Evolutionary conservation across 2,797 vertebrate species (phyloP).

Genomic region (Hemitrygon akajei): DNA sequence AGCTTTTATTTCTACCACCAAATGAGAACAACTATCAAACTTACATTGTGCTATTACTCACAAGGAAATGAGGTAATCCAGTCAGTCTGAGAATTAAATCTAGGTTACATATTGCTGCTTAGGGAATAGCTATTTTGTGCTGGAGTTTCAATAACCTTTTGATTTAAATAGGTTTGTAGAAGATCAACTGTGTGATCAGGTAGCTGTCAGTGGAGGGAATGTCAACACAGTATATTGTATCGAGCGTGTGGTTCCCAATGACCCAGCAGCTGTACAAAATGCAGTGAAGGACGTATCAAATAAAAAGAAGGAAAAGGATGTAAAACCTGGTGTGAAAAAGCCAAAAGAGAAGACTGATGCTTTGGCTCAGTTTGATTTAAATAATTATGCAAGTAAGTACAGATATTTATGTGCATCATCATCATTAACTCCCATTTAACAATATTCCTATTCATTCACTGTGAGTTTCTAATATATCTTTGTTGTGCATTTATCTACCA

Average conservation of each 20-base stretch:
- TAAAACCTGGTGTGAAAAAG: conserved; percentile 62
- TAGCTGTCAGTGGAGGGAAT: conserved; percentile 49
- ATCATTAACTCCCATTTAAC: background rate
- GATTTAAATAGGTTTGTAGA: conserved; percentile 66
- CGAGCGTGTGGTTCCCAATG: conserved; percentile 60
- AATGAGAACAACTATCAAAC: background rate
- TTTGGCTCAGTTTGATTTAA: conserved; percentile 78
- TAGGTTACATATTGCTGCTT: background rate
- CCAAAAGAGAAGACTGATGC: conserved; percentile 66
- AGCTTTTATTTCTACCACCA: background rate
- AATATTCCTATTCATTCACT: background rate
- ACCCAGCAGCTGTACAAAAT: conserved; percentile 55
- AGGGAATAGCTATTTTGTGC: background rate
- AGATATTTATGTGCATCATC: background rate
- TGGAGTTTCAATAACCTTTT: background rate
- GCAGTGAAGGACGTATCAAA: conserved; percentile 53
- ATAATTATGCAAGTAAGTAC: conserved; percentile 76
- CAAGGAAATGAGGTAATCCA: background rate
- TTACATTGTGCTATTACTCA: background rate
- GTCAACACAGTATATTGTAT: conserved; percentile 62
- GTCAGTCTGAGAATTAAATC: background rate
- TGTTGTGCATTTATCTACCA: background rate
- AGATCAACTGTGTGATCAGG: conserved; percentile 58
- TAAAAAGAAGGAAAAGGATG: conserved; percentile 78
- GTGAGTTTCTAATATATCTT: background rate